Evolutionary conservation across 2,888 invertebrate genomes (phyloP).

Genomic region (Neoaliturus tenellus): DNA sequence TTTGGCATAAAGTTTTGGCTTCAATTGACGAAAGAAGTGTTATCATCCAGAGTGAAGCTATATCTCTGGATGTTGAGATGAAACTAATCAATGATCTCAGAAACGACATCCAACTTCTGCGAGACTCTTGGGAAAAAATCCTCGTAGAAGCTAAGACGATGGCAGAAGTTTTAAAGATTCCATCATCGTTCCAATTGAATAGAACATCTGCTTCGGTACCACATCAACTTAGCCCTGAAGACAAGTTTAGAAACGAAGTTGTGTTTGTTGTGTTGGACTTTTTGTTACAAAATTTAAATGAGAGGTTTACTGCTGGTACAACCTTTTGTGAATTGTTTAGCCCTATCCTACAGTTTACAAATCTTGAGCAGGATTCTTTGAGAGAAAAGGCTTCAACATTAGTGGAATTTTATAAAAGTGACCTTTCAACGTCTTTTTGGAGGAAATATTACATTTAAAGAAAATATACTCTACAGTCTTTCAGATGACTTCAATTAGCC

Average conservation of each 20-base stretch:
- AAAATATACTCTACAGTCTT: slow-evolving; percentile 3
- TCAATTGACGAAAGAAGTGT: slow-evolving; percentile 41
- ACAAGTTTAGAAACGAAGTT: not conserved
- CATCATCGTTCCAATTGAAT: not conserved
- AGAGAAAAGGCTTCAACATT: not conserved
- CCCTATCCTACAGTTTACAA: not conserved
- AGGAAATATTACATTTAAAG: slow-evolving; percentile 3
- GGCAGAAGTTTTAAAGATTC: slow-evolving; percentile 14
- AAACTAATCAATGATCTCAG: slow-evolving; percentile 26
- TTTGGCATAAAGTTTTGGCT: slow-evolving; percentile 48
- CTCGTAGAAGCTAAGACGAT: slow-evolving; percentile 6
- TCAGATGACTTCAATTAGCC: not conserved
- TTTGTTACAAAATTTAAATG: not conserved
- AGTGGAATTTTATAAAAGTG: not conserved
- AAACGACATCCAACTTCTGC: slow-evolving; percentile 4
- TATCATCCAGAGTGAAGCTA: slow-evolving; percentile 40
- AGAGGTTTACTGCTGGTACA: not conserved
- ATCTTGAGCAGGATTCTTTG: not conserved
- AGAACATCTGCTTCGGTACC: not conserved
- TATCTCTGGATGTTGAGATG: slow-evolving; percentile 44
- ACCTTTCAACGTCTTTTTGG: not conserved
- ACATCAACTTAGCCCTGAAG: not conserved
- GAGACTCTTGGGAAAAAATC: slow-evolving; percentile 25
- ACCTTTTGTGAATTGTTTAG: not conserved
- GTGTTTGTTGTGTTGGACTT: not conserved